Evolutionary conservation across 2,113 vertebrate species (phyloP).

Genomic region (Eulacestoma nigropectus): DNA sequence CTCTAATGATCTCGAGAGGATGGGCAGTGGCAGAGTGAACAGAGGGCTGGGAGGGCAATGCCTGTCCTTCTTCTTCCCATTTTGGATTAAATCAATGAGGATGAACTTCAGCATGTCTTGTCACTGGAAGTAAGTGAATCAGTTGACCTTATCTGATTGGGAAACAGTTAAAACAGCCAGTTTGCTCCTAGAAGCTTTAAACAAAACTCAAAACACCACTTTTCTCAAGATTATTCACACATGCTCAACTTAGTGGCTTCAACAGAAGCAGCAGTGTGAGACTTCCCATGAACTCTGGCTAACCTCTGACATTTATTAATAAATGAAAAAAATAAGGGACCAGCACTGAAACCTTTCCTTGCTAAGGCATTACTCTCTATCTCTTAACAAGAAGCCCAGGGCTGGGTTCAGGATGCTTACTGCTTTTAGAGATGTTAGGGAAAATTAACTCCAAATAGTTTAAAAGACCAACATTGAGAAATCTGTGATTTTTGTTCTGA

Average conservation of each 20-base stretch:
- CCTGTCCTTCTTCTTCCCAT: background rate
- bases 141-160: background rate
- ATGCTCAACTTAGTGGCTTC: conserved; percentile 6
- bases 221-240: background rate
- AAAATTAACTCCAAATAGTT: background rate
- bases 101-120: background rate
- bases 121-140: background rate
- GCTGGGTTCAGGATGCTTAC: background rate
- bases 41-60: background rate
- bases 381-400: background rate
- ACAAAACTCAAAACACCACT: background rate
- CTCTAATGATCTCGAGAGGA: background rate
- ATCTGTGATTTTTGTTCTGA: background rate
- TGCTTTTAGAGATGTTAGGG: background rate
- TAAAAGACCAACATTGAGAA: background rate
- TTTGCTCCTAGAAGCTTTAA: background rate
- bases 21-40: background rate
- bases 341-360: background rate
- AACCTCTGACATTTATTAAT: conserved; percentile 48
- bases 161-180: background rate
- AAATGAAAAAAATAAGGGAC: conserved; percentile 25
- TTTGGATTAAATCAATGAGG: background rate
- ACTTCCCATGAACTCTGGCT: conserved; percentile 46
- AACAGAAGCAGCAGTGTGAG: background rate
- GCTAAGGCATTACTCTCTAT: background rate